Evolutionary conservation across 2,113 vertebrate genomes (phyloP).

Genomic region (Nasalis larvatus): DNA sequence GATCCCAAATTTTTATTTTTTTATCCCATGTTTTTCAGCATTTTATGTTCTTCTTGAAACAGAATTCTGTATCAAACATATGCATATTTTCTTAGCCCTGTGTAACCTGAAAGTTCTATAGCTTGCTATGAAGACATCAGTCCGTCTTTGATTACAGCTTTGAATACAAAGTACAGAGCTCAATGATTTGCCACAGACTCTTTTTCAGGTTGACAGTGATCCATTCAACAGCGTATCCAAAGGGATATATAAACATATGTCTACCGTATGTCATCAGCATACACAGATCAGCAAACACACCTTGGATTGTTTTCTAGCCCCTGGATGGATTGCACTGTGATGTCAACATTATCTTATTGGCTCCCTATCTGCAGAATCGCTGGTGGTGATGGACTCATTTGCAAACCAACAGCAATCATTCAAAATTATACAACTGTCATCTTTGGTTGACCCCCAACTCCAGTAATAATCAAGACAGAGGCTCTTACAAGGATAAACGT

Average conservation of each 20-base stretch:
- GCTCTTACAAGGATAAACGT: neutral
- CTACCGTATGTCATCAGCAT: too few species aligned
- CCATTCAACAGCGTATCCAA: neutral
- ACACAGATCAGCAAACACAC: neutral
- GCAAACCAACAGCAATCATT: neutral
- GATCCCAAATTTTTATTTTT: neutral
- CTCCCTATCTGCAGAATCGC: neutral
- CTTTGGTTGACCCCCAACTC: neutral
- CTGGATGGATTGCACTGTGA: rapidly evolving
- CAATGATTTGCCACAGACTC: neutral
- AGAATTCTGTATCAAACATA: neutral
- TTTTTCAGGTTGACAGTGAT: neutral
- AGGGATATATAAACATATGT: neutral
- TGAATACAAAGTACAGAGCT: neutral
- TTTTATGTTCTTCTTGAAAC: neutral
- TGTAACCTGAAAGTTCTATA: neutral
- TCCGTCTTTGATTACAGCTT: neutral
- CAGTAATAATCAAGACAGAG: neutral
- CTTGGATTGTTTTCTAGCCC: neutral
- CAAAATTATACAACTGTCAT: neutral
- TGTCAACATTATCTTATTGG: neutral
- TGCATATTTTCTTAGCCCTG: neutral
- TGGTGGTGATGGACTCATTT: neutral
- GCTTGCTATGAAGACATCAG: neutral
- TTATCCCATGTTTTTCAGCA: neutral